These are phyloP conservation scores for Rhineura floridana DNA, from an alignment of 2,113 vertebrate species.

Conservation along the genomic window DNA sequence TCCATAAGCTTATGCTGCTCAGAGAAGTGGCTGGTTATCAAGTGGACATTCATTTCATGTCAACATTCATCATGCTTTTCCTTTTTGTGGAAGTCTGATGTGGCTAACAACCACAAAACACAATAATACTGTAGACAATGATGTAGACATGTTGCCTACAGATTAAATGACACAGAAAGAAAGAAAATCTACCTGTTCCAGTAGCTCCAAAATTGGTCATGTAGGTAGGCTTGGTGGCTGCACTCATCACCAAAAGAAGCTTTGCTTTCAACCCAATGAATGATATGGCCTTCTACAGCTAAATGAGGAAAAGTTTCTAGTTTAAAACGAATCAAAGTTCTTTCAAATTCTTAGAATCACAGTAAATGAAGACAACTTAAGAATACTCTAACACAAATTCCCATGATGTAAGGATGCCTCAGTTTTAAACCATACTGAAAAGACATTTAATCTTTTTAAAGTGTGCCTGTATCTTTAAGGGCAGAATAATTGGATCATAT, in stretches of 20 bases:
- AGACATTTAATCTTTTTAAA: neutral
- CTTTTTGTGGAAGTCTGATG: neutral
- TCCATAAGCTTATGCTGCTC: conserved; percentile 52
- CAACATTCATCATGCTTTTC: neutral
- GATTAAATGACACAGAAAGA: conserved; percentile 40
- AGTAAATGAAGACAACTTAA: neutral
- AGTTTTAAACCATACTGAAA: neutral
- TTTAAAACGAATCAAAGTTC: conserved; percentile 53
- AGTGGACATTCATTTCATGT: neutral
- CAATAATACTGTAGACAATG: neutral
- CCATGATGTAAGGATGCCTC: neutral
- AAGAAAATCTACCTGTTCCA: conserved; percentile 91
- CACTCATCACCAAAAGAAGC: conserved; percentile 97
- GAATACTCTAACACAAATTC: neutral
- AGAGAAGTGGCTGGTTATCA: neutral
- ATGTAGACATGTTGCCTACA: neutral
- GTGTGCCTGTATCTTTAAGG: neutral
- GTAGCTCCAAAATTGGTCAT: conserved; percentile 99
- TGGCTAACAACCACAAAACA: neutral
- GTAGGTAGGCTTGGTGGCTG: conserved; percentile 93
- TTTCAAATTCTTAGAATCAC: conserved; percentile 50
- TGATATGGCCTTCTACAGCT: conserved; percentile 96
- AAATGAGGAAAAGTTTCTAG: conserved; percentile 63
- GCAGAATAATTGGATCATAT: neutral
- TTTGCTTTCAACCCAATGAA: conserved; percentile 99